Percentiles rank a stretch among this genome's conserved stretches.
Conservation (phyloP, 30 jellyfish, hydroid and myxozoan species). For the Cassiopea andromeda region DNA sequence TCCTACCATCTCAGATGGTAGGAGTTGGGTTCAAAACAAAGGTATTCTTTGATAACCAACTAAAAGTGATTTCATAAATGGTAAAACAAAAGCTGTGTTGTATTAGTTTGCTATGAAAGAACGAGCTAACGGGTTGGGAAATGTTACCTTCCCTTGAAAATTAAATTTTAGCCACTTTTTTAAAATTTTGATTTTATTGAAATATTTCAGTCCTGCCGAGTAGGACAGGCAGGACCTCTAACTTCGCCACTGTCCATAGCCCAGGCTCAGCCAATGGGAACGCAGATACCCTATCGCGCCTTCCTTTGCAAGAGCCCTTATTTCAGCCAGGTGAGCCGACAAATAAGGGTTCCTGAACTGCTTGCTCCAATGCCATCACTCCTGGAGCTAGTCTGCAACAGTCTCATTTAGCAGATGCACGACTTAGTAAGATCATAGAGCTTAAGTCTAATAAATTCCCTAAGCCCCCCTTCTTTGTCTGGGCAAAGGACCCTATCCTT, state of each 20-base stretch:
- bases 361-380: slow-evolving; percentile 32
- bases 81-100: too few relatives aligned
- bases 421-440: slow-evolving; percentile 1
- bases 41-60: too few relatives aligned
- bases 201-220: too few relatives aligned
- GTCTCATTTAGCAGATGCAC: slow-evolving; percentile 18
- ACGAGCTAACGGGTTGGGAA: too few relatives aligned
- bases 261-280: slow-evolving; percentile 53
- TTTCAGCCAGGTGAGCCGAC: neutral
- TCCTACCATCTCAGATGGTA: too few relatives aligned
- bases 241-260: neutral
- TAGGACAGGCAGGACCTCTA: too few relatives aligned
- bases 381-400: slow-evolving; percentile 13
- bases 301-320: neutral
- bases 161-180: too few relatives aligned
- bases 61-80: too few relatives aligned
- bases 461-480: slow-evolving; percentile 40
- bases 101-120: too few relatives aligned
- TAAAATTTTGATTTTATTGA: too few relatives aligned
- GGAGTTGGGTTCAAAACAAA: too few relatives aligned
- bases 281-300: slow-evolving; percentile 77
- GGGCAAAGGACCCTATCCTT: slow-evolving; percentile 38
- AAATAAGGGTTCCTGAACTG: neutral
- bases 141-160: too few relatives aligned
- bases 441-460: slow-evolving; percentile 15